phyloP scores from a whole-genome alignment of 1,140 invertebrate genomes.

The Ceratitis capitata region DNA sequence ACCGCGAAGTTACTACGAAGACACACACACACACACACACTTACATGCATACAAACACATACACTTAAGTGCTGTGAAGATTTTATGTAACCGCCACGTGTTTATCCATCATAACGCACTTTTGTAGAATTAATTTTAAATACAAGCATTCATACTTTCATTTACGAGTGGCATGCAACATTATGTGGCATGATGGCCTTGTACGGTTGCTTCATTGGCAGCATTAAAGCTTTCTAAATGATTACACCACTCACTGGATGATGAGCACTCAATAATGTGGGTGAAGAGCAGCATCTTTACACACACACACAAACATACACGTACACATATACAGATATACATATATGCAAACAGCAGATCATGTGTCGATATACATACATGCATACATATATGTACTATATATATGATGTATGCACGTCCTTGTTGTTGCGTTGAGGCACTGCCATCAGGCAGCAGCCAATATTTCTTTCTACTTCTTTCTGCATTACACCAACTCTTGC shows the following conservation, averaged over 20 bases:
- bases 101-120: slow-evolving; percentile 57
- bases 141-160: slow-evolving; percentile 40
- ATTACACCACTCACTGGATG: slow-evolving; percentile 23
- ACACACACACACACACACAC: no score
- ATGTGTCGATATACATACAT: not conserved
- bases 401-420: not conserved
- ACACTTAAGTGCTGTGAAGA: slow-evolving; percentile 6
- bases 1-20: not conserved
- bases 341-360: not conserved
- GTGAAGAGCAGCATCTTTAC: not conserved
- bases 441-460: not conserved
- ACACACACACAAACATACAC: not conserved
- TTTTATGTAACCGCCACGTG: slow-evolving; percentile 51
- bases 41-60: no score
- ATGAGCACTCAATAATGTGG: slow-evolving; percentile 36
- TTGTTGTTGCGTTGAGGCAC: not conserved
- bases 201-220: slow-evolving; percentile 6
- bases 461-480: no score
- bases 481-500: slow-evolving; percentile 48
- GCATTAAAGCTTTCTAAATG: slow-evolving; percentile 41
- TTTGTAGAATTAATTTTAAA: slow-evolving; percentile 65
- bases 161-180: not conserved
- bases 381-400: no score
- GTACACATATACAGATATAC: no score
- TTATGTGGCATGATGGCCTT: not conserved